Evolutionary conservation across 1,140 invertebrate species (phyloP).

Genomic region (Listronotus bonariensis): DNA sequence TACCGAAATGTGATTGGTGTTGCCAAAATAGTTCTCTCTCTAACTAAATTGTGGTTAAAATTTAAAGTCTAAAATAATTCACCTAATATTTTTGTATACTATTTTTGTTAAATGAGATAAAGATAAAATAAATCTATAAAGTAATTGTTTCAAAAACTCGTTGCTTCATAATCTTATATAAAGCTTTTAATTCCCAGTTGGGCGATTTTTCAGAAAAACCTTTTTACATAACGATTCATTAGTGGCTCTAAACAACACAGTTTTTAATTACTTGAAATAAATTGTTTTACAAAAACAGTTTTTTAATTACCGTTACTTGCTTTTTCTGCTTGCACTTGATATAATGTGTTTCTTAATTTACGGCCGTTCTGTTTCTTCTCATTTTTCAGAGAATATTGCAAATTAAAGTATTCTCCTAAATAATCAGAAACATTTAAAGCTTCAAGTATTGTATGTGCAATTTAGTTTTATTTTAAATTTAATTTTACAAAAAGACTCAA

Average conservation of each 20-base stretch:
- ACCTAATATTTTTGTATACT: no score
- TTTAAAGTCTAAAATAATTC: no score
- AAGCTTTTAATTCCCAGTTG: constrained; percentile 7
- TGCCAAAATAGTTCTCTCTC: no score
- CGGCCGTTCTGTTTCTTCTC: constrained; percentile 26
- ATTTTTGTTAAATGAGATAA: not conserved
- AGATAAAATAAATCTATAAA: not conserved
- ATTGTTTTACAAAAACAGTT: constrained; percentile 31
- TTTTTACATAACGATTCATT: constrained; percentile 29
- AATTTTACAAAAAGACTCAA: no score
- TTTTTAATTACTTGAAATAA: constrained; percentile 33
- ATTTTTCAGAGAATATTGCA: constrained; percentile 31
- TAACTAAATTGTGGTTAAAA: no score
- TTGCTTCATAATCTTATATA: constrained; percentile 23
- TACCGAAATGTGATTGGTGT: no score
- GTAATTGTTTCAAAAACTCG: constrained; percentile 2
- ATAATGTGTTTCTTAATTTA: constrained; percentile 35
- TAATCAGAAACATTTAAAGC: constrained; percentile 30
- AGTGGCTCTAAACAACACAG: constrained; percentile 30
- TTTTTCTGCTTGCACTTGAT: constrained; percentile 17
- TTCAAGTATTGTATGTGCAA: constrained; percentile 29
- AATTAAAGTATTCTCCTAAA: constrained; percentile 29
- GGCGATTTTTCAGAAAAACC: constrained; percentile 24
- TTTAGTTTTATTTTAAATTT: constrained; percentile 19
- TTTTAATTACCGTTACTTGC: constrained; percentile 35